These are phyloP conservation scores for Xylophagus ater DNA, from an alignment of 2,888 invertebrate species.

Conservation along the genomic window DNA sequence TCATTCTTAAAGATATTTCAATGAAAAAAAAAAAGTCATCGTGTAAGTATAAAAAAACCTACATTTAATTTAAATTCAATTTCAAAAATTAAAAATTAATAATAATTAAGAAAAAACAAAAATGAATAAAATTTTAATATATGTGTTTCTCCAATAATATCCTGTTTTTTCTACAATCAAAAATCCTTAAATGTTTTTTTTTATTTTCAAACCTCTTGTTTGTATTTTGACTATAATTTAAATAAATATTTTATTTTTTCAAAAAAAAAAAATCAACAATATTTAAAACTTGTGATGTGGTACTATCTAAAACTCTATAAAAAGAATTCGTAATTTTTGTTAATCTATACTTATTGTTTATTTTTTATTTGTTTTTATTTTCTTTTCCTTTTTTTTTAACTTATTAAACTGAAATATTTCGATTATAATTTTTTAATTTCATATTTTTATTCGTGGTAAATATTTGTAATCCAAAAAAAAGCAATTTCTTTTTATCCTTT, in stretches of 20 bases:
- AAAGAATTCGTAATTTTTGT: constrained; percentile 1
- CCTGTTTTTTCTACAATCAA: too few species aligned
- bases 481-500: background rate
- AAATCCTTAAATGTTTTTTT: background rate
- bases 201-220: constrained; percentile 3
- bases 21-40: too few species aligned
- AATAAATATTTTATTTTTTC: background rate
- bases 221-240: constrained; percentile 7
- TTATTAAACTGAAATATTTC: constrained; percentile 12
- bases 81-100: too few species aligned
- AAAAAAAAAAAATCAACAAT: constrained; percentile 1
- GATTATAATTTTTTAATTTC: constrained; percentile 4
- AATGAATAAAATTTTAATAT: too few species aligned
- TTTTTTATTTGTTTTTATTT: background rate
- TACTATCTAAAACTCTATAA: constrained; percentile 26
- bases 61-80: too few species aligned
- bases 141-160: too few species aligned
- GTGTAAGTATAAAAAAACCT: too few species aligned
- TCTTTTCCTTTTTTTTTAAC: background rate
- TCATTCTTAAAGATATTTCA: too few species aligned
- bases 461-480: background rate
- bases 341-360: background rate
- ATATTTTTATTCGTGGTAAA: background rate
- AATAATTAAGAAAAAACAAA: too few species aligned
- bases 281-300: constrained; percentile 22